Base-by-base conservation (phyloP, 2,888 invertebrate genomes). In the Clusia tigrina region DNA sequence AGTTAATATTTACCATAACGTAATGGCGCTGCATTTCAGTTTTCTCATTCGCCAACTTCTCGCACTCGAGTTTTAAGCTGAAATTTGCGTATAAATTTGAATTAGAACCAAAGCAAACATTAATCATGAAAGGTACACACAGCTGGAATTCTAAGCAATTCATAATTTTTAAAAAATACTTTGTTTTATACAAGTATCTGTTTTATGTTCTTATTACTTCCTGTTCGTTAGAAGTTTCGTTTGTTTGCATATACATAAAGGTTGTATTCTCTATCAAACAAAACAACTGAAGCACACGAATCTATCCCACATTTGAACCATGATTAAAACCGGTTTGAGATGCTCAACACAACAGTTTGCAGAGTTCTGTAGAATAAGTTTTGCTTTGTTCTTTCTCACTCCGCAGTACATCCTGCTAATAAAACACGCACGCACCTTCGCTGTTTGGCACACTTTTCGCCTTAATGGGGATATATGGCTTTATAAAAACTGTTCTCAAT, bases 1-100 rank as follows among this genome's bases (percentile, higher is more conserved):
- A 15, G 23, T 25, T 15, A 9, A n/a, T 37, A 86, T 89, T 90
- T 88, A 97, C 96, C 96, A 98, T 97, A 78, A 97, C 96, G 88
- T 97, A 98, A 88, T 98, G 96, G 85, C 98, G 89, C 86, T 98
- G 97, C 92, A 98, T 96, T 88, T 97, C 96, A 77, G 96, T 97
- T 88, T 98, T 98, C 86, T 98, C 98, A 85, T 92, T 93, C 70
- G 94, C 95, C 84, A 98, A 86, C 86, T 98, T 98, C 85, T 98
- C 98, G 87, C 96, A 95, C 88, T 98, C 98, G 86, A 96, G 88
- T 88, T 97, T 96, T 82, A 97, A 88, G 85, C 96, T 97, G 90
- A 66, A 89, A 88, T 76, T 32, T 32, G 5, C 6, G 32, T 32
- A 32, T n/a, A n/a, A n/a, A n/a, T n/a, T n/a, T n/a, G n/a, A n/a